phyloP scores from a whole-genome alignment of 2,888 invertebrate genomes.

The Ganaspis brasiliensis region DNA sequence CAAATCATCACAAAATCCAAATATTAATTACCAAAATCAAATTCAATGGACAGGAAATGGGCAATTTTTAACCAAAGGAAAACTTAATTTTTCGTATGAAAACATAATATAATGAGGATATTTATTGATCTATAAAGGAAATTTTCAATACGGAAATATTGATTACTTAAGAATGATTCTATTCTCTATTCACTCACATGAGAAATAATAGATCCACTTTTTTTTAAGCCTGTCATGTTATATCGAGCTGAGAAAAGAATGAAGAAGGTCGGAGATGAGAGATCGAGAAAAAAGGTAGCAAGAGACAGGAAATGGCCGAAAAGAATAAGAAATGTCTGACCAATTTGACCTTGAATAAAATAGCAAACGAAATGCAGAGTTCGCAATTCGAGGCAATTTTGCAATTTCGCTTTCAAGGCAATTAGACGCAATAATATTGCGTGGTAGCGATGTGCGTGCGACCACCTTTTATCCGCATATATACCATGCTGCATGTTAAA shows the following conservation, averaged over 20 bases:
- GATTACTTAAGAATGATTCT: constrained; percentile 12
- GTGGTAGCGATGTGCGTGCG: constrained; percentile 25
- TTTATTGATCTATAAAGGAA: not conserved
- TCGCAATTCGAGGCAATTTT: constrained; percentile 35
- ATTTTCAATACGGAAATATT: not conserved
- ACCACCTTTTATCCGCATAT: constrained; percentile 13
- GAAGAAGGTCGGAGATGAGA: constrained; percentile 36
- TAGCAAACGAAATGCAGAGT: constrained; percentile 35
- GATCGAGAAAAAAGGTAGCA: constrained; percentile 42
- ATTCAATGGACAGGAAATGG: not conserved
- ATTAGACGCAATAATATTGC: constrained; percentile 37
- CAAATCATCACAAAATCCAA: not conserved
- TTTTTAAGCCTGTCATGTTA: constrained; percentile 41
- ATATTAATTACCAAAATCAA: not conserved
- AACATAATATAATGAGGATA: too few species aligned
- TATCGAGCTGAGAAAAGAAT: constrained; percentile 51
- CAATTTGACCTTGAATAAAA: constrained; percentile 12
- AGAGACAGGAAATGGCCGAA: constrained; percentile 40
- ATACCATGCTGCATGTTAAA: not conserved
- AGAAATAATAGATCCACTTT: constrained; percentile 10
- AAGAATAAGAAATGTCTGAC: constrained; percentile 48
- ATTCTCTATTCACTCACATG: constrained; percentile 15
- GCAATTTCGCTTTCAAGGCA: constrained; percentile 34
- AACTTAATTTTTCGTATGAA: too few species aligned
- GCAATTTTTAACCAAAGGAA: not conserved